phyloP scores from a whole-genome alignment of 2,888 invertebrate species.

The Teinopalpus imperialis region DNA sequence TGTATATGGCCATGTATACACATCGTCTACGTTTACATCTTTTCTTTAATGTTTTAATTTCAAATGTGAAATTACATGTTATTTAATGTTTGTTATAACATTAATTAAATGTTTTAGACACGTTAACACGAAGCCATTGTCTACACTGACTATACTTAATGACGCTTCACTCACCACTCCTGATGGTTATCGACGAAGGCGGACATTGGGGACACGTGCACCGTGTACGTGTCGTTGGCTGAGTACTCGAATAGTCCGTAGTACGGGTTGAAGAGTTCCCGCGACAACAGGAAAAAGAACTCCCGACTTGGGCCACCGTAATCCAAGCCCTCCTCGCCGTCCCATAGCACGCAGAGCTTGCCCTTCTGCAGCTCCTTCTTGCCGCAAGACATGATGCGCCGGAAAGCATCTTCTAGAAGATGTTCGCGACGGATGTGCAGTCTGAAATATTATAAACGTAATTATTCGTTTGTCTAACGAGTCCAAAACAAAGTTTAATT shows the following conservation, averaged over 20 bases:
- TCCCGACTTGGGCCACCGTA: constrained; percentile 99
- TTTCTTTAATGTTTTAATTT: too few species aligned
- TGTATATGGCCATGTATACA: too few species aligned
- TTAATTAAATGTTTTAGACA: too few species aligned
- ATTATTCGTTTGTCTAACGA: too few species aligned
- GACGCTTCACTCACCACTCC: constrained; percentile 92
- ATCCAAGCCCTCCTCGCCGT: constrained; percentile 97
- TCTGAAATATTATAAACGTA: constrained; percentile 70
- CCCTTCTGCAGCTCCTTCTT: constrained; percentile 98
- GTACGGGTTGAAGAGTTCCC: constrained; percentile 98
- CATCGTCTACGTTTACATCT: too few species aligned
- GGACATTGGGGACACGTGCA: constrained; percentile 97
- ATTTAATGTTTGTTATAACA: too few species aligned
- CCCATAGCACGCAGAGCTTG: constrained; percentile 95
- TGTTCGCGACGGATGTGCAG: constrained; percentile 96
- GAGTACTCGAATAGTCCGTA: constrained; percentile 99
- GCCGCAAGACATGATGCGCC: constrained; percentile 97
- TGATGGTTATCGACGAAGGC: constrained; percentile 98
- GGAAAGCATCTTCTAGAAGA: constrained; percentile 96
- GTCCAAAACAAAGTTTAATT: too few species aligned
- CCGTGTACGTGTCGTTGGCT: constrained; percentile 98
- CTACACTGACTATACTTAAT: too few species aligned
- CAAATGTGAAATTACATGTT: too few species aligned
- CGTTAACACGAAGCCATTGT: too few species aligned
- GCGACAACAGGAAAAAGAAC: constrained; percentile 98